These are phyloP conservation scores for Tholera decimalis DNA, from an alignment of 2,888 invertebrate genomes.

Conservation along the genomic window DNA sequence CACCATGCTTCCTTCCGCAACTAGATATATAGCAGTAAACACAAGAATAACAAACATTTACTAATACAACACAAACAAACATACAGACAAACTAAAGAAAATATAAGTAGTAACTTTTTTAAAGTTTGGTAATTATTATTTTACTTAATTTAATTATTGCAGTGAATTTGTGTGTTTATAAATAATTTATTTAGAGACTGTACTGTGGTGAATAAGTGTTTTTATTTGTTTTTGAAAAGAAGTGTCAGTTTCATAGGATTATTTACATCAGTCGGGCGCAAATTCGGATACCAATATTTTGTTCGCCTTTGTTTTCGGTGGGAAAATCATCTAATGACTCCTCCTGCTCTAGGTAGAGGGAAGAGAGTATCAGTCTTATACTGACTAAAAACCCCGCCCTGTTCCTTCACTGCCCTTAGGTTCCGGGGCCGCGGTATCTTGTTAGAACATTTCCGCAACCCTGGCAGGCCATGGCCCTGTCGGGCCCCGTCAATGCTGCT, in stretches of 20 bases:
- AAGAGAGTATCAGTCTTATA: no score
- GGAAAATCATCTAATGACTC: no score
- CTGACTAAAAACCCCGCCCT: no score
- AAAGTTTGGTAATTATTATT: slow-evolving; percentile 43
- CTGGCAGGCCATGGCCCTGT: no score
- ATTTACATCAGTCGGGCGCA: not conserved
- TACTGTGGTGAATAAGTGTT: slow-evolving; percentile 17
- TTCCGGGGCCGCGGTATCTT: no score
- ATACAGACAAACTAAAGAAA: slow-evolving; percentile 35
- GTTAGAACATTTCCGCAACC: no score
- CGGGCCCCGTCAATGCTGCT: no score
- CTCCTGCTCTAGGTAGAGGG: no score
- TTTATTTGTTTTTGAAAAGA: not conserved
- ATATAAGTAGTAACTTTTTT: not conserved
- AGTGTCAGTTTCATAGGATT: slow-evolving; percentile 11
- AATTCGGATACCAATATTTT: not conserved
- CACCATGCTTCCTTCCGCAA: slow-evolving; percentile 55
- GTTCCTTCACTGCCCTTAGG: no score
- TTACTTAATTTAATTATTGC: slow-evolving; percentile 6
- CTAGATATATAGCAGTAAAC: slow-evolving; percentile 62
- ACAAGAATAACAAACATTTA: slow-evolving; percentile 52
- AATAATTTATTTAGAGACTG: slow-evolving; percentile 5
- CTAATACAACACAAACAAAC: slow-evolving; percentile 59
- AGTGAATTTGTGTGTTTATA: slow-evolving; percentile 10
- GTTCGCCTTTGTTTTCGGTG: no score